Percentiles rank a stretch among this genome's conserved stretches.
Conservation (phyloP, 2,888 invertebrate species). For the Morpho achilles region DNA sequence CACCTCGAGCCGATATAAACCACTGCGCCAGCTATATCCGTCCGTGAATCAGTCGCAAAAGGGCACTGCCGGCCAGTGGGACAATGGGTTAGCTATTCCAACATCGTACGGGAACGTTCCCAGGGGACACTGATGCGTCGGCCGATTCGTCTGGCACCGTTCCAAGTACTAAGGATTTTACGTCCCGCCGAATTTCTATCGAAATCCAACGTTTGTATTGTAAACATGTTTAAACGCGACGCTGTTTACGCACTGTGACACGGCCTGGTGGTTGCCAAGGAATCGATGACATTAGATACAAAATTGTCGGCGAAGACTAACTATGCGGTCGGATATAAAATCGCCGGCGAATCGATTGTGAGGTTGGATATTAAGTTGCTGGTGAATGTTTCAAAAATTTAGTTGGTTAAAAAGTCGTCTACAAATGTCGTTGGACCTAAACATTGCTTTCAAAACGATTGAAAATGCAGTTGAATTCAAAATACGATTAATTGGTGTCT, state of each 20-base stretch:
- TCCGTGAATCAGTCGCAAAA: conserved; percentile 53
- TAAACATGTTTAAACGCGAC: conserved; percentile 8
- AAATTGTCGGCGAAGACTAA: too few relatives aligned
- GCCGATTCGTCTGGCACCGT: conserved; percentile 24
- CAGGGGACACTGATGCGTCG: conserved; percentile 25
- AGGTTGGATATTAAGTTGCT: too few relatives aligned
- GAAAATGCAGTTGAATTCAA: too few relatives aligned
- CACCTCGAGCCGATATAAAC: conserved; percentile 13
- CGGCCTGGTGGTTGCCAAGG: conserved; percentile 3
- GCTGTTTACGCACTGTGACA: conserved; percentile 6
- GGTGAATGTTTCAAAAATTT: too few relatives aligned
- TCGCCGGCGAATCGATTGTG: too few relatives aligned
- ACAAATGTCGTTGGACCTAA: too few relatives aligned
- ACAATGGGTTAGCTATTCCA: conserved; percentile 48
- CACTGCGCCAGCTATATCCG: conserved; percentile 33
- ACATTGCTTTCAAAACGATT: too few relatives aligned
- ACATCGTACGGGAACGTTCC: conserved; percentile 33
- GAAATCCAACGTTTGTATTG: conserved; percentile 16
- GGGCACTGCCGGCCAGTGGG: conserved; percentile 44
- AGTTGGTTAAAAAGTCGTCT: too few relatives aligned
- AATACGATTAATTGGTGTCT: too few relatives aligned
- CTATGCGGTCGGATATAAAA: too few relatives aligned
- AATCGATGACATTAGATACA: background rate
- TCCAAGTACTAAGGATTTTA: conserved; percentile 20
- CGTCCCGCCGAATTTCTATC: conserved; percentile 9